Evolutionary conservation across 2,888 invertebrate genomes (phyloP).

Genomic region (Nycteola revayana): DNA sequence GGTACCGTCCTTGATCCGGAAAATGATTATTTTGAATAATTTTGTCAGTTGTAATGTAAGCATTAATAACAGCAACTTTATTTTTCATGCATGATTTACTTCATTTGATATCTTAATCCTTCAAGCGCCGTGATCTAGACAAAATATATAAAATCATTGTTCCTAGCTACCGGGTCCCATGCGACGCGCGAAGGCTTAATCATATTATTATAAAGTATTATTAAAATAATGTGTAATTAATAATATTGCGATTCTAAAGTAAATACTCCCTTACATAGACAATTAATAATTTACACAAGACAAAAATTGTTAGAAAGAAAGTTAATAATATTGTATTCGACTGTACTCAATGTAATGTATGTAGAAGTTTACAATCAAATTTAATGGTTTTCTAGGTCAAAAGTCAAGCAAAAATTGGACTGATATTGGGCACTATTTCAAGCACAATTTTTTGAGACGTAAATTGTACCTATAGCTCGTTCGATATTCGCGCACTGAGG

Average conservation of each 20-base stretch:
- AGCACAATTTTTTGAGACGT: conserved; percentile 7
- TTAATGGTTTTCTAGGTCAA: conserved; percentile 2
- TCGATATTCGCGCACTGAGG: conserved; percentile 5
- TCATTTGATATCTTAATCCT: conserved; percentile 2
- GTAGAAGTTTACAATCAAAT: conserved; percentile 6
- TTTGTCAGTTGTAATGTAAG: conserved; percentile 5
- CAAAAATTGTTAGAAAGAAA: conserved; percentile 2
- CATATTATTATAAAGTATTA: conserved; percentile 2
- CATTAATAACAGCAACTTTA: conserved; percentile 2
- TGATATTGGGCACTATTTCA: conserved; percentile 6
- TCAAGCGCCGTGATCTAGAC: conserved; percentile 2
- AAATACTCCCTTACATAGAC: conserved; percentile 2
- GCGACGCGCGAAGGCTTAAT: conserved; percentile 2
- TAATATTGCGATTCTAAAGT: conserved; percentile 2
- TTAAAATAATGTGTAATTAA: conserved; percentile 2
- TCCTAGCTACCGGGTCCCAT: conserved; percentile 2
- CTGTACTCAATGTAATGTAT: conserved; percentile 6
- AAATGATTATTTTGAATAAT: conserved; percentile 10
- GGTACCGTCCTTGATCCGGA: conserved; percentile 10
- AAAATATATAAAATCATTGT: conserved; percentile 2
- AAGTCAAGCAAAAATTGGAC: conserved; percentile 5
- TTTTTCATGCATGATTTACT: conserved; percentile 2
- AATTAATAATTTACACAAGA: conserved; percentile 2
- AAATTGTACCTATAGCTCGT: conserved; percentile 6
- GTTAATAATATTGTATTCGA: conserved; percentile 3